Conservation (phyloP, 2,797 vertebrate genomes). For the Labeo calbasu region DNA sequence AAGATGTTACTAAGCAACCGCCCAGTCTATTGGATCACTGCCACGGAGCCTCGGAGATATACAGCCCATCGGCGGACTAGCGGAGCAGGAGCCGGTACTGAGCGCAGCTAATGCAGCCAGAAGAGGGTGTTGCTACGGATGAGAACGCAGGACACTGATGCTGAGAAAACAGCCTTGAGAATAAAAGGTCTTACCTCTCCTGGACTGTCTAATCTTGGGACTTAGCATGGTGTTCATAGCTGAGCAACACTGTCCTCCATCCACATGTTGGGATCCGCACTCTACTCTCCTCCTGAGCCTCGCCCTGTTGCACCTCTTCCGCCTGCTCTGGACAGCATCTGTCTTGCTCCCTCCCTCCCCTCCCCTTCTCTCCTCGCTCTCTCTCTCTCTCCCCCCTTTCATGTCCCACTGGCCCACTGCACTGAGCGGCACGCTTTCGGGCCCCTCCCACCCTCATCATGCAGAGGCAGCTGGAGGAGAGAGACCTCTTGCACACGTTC, state of each 20-base stretch:
- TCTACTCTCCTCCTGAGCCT: constrained; percentile 69
- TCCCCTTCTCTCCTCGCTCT: constrained; percentile 55
- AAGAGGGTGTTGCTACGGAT: constrained; percentile 11
- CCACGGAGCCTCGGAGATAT: background rate
- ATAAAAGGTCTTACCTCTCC: constrained; percentile 86
- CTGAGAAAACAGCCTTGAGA: constrained; percentile 33
- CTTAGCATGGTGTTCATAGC: constrained; percentile 87
- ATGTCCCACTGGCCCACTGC: constrained; percentile 59
- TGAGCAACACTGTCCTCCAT: constrained; percentile 70
- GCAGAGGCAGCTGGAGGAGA: constrained; percentile 61
- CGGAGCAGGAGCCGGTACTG: constrained; percentile 19
- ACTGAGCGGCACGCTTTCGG: constrained; percentile 46
- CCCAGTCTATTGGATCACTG: constrained; percentile 19
- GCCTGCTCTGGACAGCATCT: constrained; percentile 69
- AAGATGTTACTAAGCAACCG: constrained; percentile 54
- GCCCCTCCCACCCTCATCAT: constrained; percentile 64
- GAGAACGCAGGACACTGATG: constrained; percentile 50
- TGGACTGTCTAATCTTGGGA: constrained; percentile 90
- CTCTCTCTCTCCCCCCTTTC: constrained; percentile 52
- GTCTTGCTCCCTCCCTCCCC: constrained; percentile 64
- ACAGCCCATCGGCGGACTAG: constrained; percentile 14
- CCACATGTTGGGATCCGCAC: constrained; percentile 82
- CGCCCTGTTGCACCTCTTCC: constrained; percentile 79
- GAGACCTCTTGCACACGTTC: constrained; percentile 59
- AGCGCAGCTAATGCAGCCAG: constrained; percentile 18